These are phyloP conservation scores for Subacronicta megacephala DNA, from an alignment of 2,888 invertebrate genomes.

Conservation along the genomic window DNA sequence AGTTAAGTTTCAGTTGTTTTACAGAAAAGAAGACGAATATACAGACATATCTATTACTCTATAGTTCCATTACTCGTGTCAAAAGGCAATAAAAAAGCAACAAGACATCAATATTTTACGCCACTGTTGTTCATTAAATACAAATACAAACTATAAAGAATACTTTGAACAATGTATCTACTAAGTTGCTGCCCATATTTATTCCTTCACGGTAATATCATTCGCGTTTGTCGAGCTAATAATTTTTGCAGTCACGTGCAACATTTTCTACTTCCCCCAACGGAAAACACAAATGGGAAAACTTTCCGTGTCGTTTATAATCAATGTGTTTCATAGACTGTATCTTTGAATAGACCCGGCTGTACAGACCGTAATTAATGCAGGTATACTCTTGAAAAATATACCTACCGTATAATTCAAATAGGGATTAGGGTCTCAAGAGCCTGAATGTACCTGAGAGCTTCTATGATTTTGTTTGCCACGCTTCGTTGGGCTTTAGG, in stretches of 20 bases:
- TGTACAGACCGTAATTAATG: slow-evolving; percentile 51
- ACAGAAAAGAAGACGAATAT: not conserved
- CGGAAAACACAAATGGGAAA: slow-evolving; percentile 65
- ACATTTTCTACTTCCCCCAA: slow-evolving; percentile 61
- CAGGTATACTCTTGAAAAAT: slow-evolving; percentile 33
- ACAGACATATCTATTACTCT: not conserved
- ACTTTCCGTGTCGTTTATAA: slow-evolving; percentile 66
- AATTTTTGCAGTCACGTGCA: slow-evolving; percentile 61
- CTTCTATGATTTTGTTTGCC: slow-evolving; percentile 42
- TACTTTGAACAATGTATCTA: slow-evolving; percentile 8
- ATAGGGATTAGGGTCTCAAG: slow-evolving; percentile 30
- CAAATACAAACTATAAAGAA: slow-evolving; percentile 17
- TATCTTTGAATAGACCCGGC: slow-evolving; percentile 47
- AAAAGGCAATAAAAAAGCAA: slow-evolving; percentile 15
- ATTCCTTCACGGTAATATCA: slow-evolving; percentile 22
- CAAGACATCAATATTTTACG: slow-evolving; percentile 10
- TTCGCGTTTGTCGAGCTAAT: slow-evolving; percentile 44
- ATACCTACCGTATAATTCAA: slow-evolving; percentile 49
- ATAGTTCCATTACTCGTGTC: not conserved
- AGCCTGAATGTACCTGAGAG: slow-evolving; percentile 30
- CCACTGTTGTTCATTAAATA: not conserved
- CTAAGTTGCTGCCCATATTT: slow-evolving; percentile 5
- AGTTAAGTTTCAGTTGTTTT: too few species aligned
- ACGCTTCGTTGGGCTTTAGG: slow-evolving; percentile 36
- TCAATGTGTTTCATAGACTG: slow-evolving; percentile 53